Percentiles rank a stretch among this genome's conserved stretches.
Evolutionary conservation across 2,888 invertebrate genomes (phyloP).

Genomic region (Lasioglossum villosulum): DNA sequence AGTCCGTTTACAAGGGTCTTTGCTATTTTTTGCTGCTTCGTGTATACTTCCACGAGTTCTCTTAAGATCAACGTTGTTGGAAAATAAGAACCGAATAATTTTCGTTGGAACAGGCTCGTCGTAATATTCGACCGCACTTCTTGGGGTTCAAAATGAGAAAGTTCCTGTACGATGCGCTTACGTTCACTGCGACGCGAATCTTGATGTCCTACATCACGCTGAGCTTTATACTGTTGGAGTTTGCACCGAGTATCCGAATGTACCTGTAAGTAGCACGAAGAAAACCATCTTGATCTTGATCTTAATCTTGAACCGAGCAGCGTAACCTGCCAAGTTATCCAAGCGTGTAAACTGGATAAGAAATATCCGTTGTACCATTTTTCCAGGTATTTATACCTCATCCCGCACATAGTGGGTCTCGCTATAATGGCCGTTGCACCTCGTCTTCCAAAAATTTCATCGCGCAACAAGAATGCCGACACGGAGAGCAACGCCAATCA

Average conservation of each 20-base stretch:
- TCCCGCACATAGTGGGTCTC: constrained; percentile 79
- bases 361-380: neutral
- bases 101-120: constrained; percentile 88
- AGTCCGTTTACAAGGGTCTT: neutral
- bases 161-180: constrained; percentile 92
- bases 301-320: neutral
- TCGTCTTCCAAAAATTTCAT: constrained; percentile 70
- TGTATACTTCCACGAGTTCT: no score
- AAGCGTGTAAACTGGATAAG: neutral
- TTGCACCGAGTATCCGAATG: constrained; percentile 90
- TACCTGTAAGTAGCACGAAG: constrained; percentile 89
- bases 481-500: constrained; percentile 35
- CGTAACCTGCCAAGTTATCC: no score
- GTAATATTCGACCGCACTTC: constrained; percentile 92
- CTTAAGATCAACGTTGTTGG: no score
- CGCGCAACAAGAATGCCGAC: constrained; percentile 36
- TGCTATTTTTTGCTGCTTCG: no score
- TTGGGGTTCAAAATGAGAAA: constrained; percentile 88
- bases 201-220: constrained; percentile 96
- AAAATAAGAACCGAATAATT: neutral
- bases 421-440: constrained; percentile 77
- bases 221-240: constrained; percentile 95
- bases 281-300: no score
- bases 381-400: constrained; percentile 80
- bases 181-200: constrained; percentile 92